phyloP scores from a whole-genome alignment of 1,140 invertebrate genomes.

The Caenorhabditis remanei region DNA sequence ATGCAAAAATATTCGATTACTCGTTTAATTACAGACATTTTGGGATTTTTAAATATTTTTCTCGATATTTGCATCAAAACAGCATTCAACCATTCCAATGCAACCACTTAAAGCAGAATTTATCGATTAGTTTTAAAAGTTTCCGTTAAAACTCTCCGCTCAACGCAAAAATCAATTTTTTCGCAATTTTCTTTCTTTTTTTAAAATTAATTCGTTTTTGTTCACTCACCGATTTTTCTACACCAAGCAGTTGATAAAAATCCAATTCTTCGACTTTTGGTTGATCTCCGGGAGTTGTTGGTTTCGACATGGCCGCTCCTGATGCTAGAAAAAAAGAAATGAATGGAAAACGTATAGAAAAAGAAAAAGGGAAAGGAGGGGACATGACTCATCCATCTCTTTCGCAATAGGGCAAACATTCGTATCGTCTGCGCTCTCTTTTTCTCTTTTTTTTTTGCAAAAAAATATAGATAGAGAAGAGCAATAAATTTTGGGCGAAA shows the following conservation, averaged over 20 bases:
- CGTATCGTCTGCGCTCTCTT: background rate
- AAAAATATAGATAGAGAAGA: background rate
- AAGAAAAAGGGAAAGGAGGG: background rate
- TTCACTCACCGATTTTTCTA: constrained; percentile 56
- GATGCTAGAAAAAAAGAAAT: background rate
- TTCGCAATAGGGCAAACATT: constrained; percentile 55
- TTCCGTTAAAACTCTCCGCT: too few species aligned
- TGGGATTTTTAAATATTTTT: too few species aligned
- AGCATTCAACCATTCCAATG: too few species aligned
- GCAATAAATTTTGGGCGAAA: background rate
- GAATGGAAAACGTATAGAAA: background rate
- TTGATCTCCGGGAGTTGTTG: constrained; percentile 2
- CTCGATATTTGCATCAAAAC: too few species aligned
- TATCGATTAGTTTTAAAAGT: too few species aligned
- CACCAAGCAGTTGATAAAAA: constrained; percentile 63
- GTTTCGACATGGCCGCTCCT: background rate
- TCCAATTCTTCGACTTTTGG: constrained; percentile 11
- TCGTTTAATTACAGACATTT: background rate
- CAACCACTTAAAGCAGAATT: too few species aligned
- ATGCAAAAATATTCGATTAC: background rate
- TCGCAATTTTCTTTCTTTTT: too few species aligned
- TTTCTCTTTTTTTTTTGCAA: background rate
- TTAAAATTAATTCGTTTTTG: background rate
- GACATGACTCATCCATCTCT: constrained; percentile 5
- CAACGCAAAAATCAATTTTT: too few species aligned